Conservation (phyloP, 2,797 vertebrate genomes). For the Centropyge bicolor region DNA sequence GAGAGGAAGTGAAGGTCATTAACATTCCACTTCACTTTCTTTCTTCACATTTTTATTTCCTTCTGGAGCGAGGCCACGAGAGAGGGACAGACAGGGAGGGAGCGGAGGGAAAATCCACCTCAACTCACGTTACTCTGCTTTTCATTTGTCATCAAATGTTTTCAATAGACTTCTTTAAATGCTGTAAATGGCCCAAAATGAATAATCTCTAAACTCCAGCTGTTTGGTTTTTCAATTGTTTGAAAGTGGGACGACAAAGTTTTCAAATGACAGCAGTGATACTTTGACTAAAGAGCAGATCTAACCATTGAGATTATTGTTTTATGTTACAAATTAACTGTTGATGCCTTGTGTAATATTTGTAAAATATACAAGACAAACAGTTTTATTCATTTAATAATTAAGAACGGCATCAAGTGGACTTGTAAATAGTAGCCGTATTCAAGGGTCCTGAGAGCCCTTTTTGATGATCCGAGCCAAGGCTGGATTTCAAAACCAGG, state of each 20-base stretch:
- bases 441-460: neutral
- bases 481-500: neutral
- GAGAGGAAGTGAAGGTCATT: conserved; percentile 81
- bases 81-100: neutral
- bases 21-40: conserved; percentile 85
- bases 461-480: neutral
- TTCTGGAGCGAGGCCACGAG: conserved; percentile 67
- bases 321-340: neutral
- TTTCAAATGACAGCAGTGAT: neutral
- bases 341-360: neutral
- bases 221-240: neutral
- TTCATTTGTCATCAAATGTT: conserved; percentile 8
- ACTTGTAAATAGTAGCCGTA: neutral
- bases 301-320: neutral
- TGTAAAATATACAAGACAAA: neutral
- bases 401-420: neutral
- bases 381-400: neutral
- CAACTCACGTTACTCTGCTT: conserved; percentile 6
- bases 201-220: too few relatives aligned
- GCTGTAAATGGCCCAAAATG: neutral
- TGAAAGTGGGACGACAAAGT: neutral
- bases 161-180: conserved; percentile 9
- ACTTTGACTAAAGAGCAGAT: neutral
- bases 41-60: conserved; percentile 87
- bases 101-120: neutral